A percentile compares a stretch with the other conserved stretches of the same genome.
phyloP scores from a whole-genome alignment of 2,797 vertebrate genomes.

The Chrysocyon brachyurus region DNA sequence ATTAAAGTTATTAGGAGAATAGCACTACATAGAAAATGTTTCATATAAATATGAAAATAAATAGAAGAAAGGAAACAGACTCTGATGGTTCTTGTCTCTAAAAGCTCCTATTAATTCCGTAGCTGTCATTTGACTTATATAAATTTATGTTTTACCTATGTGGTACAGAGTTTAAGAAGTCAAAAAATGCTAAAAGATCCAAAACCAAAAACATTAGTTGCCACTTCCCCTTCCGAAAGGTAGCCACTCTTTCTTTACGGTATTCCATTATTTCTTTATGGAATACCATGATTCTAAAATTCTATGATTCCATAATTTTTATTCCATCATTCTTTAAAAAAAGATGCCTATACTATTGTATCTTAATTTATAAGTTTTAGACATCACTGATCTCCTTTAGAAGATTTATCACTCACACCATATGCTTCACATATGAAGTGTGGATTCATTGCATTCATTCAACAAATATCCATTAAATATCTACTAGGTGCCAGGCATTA shows the following conservation, averaged over 20 bases:
- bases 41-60: constrained; percentile 2
- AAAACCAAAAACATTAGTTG: neutral
- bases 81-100: neutral
- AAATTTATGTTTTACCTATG: neutral
- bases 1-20: constrained; percentile 13
- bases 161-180: neutral
- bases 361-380: neutral
- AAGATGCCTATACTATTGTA: neutral
- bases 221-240: neutral
- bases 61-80: neutral
- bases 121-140: neutral
- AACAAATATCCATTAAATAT: neutral
- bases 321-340: neutral
- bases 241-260: neutral
- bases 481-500: neutral
- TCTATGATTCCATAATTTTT: neutral
- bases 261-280: neutral
- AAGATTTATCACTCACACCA: neutral
- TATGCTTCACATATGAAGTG: neutral
- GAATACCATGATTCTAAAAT: no score
- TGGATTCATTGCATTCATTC: neutral
- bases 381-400: neutral
- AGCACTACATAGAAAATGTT: neutral
- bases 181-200: neutral
- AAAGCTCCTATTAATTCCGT: neutral